Base-by-base conservation (phyloP, 2,888 invertebrate genomes). In the Lagria hirta region DNA sequence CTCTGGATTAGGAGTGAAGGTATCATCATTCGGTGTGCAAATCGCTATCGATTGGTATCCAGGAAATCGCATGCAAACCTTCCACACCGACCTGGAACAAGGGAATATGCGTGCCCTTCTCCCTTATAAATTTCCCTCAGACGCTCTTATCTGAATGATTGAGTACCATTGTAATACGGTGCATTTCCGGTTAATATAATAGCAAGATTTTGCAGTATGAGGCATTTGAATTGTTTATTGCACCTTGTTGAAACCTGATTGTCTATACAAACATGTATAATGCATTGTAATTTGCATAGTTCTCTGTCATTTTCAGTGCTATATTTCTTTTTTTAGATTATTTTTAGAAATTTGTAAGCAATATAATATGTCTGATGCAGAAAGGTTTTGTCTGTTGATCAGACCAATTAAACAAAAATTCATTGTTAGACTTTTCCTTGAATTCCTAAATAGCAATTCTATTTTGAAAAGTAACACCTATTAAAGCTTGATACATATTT, bases 61-160 rank as follows among this genome's bases (percentile, higher is more conserved):
- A 22, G 30, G 15, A 43, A 43, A 43, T 37, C 27, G 38, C 45
- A 45, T 40, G 33, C 35, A 22, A 35, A 21, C 29, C 14, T 26
- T 29, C 27, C 12, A 24, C 23, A 14, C 11, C 37, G 33, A 37
- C 24, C 26, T 37, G 32, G 37, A 40, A 40, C 28, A 34, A 22
- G 43, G 35, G 35, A 35, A 43, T 43, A 37, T 52, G 49, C 52
- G 49, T 52, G 49, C 41, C 48, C 43, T 45, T 45, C 45, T 37
- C 45, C 24, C 44, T 48, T 44, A 49, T 49, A 52, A 49, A 49
- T 49, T 43, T 45, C 49, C 48, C 43, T 40, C 47, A 49, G 38
- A 47, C 48, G 24, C 34, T 22, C 48, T 52, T 52, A 52, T 52
- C 52, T 46, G 34, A 45, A 52, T 52, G 52, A 52, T 46, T 41